Evolutionary conservation across 2,888 invertebrate genomes (phyloP).

Genomic region (Cryptocheilus praepositus): DNA sequence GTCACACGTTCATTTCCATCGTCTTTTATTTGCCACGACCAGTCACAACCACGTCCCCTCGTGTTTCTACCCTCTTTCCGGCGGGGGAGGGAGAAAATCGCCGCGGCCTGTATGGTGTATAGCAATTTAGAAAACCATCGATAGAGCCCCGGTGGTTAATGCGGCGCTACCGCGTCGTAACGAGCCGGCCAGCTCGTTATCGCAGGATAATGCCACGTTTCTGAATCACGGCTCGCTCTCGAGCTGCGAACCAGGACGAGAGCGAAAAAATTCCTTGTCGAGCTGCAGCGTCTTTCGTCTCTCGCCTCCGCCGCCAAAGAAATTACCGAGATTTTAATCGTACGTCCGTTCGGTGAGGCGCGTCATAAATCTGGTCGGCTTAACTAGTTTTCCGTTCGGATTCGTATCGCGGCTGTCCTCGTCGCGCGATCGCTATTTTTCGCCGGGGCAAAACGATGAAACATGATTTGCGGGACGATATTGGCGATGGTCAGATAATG

Average conservation of each 20-base stretch:
- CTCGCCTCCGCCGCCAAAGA: conserved; percentile 3
- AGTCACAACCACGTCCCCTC: neutral
- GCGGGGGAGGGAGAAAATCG: conserved; percentile 21
- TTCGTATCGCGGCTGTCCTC: no score
- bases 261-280: no score
- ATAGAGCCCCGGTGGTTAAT: conserved; percentile 50
- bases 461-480: conserved; percentile 8
- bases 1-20: no score
- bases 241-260: neutral
- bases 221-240: conserved; percentile 26
- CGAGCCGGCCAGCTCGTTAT: conserved; percentile 54
- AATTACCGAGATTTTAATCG: conserved; percentile 42
- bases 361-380: conserved; percentile 18
- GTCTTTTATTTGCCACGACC: no score
- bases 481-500: no score
- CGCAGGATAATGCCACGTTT: conserved; percentile 52
- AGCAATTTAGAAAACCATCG: conserved; percentile 57
- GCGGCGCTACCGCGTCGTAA: conserved; percentile 45
- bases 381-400: no score
- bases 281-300: conserved; percentile 7
- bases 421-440: no score
- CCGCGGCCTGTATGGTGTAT: conserved; percentile 20
- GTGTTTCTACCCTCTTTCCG: conserved; percentile 1
- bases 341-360: conserved; percentile 24
- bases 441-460: neutral